A percentile compares a stretch with the other conserved stretches of the same genome.
These are phyloP conservation scores for Diachasma alloeum DNA, from an alignment of 1,140 invertebrate genomes.

Conservation along the genomic window DNA sequence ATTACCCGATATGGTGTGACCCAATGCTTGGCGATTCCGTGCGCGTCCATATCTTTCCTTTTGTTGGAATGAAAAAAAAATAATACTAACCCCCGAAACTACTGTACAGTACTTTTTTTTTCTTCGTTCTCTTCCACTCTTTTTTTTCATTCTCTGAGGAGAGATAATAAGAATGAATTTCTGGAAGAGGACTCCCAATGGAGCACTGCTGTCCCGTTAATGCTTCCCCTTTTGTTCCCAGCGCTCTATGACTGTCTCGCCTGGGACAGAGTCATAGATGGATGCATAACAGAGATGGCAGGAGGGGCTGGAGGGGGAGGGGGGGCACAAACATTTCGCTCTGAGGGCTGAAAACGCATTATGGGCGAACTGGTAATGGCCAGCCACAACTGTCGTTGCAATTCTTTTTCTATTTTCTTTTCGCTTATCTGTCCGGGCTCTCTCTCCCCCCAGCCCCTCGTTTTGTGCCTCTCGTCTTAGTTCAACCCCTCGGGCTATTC, in stretches of 20 bases:
- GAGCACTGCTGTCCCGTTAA: conserved; percentile 10
- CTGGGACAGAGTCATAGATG: conserved; percentile 9
- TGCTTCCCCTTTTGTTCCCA: conserved; percentile 11
- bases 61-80: not conserved
- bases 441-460: not conserved
- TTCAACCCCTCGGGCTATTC: not conserved
- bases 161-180: conserved; percentile 20
- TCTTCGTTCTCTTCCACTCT: not conserved
- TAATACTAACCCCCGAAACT: not conserved
- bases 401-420: conserved; percentile 7
- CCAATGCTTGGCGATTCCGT: not conserved
- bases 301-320: not conserved
- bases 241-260: not conserved
- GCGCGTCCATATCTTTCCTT: not conserved
- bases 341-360: not conserved
- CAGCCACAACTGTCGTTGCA: conserved; percentile 7
- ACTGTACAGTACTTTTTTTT: not conserved
- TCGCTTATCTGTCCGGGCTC: not conserved
- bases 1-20: not conserved
- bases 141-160: conserved; percentile 11
- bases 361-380: not conserved
- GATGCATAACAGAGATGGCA: not conserved
- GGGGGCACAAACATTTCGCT: not conserved
- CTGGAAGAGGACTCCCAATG: conserved; percentile 14
- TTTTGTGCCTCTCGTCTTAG: not conserved